These are phyloP conservation scores for Gambusia holbrooki DNA, from an alignment of 2,113 vertebrate species.

Conservation along the genomic window DNA sequence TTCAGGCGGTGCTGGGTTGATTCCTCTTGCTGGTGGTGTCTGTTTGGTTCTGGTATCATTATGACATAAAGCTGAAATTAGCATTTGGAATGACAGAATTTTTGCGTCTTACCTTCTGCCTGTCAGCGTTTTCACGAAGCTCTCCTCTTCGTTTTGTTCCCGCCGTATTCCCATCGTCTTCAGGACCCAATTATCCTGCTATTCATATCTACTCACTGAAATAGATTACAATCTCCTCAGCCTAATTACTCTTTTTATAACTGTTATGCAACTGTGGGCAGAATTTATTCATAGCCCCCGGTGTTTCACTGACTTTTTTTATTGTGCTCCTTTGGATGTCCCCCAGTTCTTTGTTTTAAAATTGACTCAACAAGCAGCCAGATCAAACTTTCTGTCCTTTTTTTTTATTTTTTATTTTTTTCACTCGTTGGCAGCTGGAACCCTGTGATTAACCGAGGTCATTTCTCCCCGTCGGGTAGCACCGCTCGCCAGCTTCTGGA, in stretches of 20 bases:
- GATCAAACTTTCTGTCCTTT: too few species aligned
- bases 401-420: too few species aligned
- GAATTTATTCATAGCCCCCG: conserved; percentile 47
- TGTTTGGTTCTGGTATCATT: too few species aligned
- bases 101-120: too few species aligned
- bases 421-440: conserved; percentile 33
- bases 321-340: background rate
- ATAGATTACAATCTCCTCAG: conserved; percentile 68
- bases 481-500: conserved; percentile 36
- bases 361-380: too few species aligned
- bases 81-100: too few species aligned
- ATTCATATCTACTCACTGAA: conserved; percentile 65
- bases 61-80: too few species aligned
- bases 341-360: background rate
- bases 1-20: too few species aligned
- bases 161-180: conserved; percentile 40
- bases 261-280: conserved; percentile 37
- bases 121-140: too few species aligned
- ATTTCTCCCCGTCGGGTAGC: conserved; percentile 32
- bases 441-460: conserved; percentile 41
- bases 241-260: conserved; percentile 64
- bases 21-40: too few species aligned
- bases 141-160: conserved; percentile 34
- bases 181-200: conserved; percentile 61
- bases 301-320: conserved; percentile 22